Percentiles rank a stretch among this genome's conserved stretches.
These are phyloP conservation scores for Hipposideros larvatus DNA, from an alignment of 2,797 vertebrate species.

Conservation along the genomic window DNA sequence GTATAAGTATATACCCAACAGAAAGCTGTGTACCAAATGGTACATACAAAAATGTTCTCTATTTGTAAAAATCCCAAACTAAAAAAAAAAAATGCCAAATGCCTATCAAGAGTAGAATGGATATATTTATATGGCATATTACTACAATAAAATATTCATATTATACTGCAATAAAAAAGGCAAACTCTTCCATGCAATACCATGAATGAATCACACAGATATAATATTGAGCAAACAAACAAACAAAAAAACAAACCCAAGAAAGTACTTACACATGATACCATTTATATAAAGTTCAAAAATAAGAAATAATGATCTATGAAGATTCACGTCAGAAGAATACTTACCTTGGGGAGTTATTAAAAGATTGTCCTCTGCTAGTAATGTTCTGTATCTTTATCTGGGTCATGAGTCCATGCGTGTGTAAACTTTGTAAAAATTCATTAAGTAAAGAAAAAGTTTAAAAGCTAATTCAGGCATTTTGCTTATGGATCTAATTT, in stretches of 20 bases:
- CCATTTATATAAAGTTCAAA: background rate
- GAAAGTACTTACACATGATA: background rate
- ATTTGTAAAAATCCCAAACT: background rate
- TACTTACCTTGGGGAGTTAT: background rate
- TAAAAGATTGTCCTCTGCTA: background rate
- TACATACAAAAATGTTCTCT: background rate
- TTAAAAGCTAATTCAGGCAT: constrained; percentile 34
- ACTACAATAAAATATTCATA: background rate
- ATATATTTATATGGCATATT: background rate
- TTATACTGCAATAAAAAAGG: background rate
- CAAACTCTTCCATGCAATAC: background rate
- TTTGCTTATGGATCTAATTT: constrained; percentile 44
- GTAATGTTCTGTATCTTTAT: background rate
- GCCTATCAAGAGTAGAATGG: background rate
- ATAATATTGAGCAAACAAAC: background rate
- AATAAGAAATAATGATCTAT: background rate
- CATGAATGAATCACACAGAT: background rate
- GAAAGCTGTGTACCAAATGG: background rate
- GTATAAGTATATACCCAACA: background rate
- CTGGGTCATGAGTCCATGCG: background rate
- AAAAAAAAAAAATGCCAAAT: background rate
- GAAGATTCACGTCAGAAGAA: background rate
- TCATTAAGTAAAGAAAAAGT: background rate
- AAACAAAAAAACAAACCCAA: background rate
- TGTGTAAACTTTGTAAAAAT: background rate